These are phyloP conservation scores for Trichogramma pretiosum DNA, from an alignment of 1,140 invertebrate species.

Conservation along the genomic window DNA sequence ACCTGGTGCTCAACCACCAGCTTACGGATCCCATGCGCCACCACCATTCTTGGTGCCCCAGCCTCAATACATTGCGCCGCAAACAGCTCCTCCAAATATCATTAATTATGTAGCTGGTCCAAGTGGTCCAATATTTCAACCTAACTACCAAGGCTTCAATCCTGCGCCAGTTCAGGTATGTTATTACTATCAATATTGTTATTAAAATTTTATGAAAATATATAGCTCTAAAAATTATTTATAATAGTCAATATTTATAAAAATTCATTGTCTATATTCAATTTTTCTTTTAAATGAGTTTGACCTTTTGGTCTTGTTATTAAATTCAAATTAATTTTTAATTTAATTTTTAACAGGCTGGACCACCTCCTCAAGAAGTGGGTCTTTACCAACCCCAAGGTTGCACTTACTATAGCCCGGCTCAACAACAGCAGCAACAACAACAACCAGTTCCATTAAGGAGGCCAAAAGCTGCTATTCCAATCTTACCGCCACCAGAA, in stretches of 20 bases:
- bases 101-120: constrained; percentile 42
- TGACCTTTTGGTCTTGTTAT: not conserved
- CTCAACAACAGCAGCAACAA: constrained; percentile 45
- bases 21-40: constrained; percentile 32
- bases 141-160: constrained; percentile 41
- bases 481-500: constrained; percentile 53
- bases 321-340: not conserved
- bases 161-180: too few species aligned
- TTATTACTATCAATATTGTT: too few species aligned
- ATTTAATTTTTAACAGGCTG: constrained; percentile 24
- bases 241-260: not conserved
- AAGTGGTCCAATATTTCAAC: constrained; percentile 38
- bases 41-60: constrained; percentile 40
- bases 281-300: too few species aligned
- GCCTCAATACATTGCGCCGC: constrained; percentile 40
- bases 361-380: constrained; percentile 45
- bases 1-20: constrained; percentile 37
- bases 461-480: constrained; percentile 52
- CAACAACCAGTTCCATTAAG: constrained; percentile 38
- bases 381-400: constrained; percentile 46
- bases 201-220: too few species aligned
- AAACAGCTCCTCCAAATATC: constrained; percentile 40
- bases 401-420: constrained; percentile 49
- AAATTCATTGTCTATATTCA: too few species aligned
- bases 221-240: not conserved